phyloP scores from a whole-genome alignment of 2,797 vertebrate species.

The Rallus crepitans region DNA sequence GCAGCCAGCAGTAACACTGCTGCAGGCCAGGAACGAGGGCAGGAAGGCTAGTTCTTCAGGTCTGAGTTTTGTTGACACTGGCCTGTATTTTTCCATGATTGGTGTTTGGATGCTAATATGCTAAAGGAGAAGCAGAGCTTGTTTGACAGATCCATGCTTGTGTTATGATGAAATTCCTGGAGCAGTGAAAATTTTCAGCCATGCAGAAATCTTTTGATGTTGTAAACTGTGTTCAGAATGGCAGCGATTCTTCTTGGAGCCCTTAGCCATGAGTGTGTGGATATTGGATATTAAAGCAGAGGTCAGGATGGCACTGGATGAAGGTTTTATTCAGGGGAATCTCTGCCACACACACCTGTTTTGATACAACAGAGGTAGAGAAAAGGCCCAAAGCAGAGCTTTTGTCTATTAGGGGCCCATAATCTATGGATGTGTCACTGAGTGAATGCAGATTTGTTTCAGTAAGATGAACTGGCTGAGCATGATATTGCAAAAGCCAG shows the following conservation, averaged over 20 bases:
- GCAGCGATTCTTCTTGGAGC: not conserved
- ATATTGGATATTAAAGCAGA: not conserved
- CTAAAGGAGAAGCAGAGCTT: not conserved
- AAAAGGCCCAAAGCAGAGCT: not conserved
- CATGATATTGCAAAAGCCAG: not conserved
- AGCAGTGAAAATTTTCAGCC: constrained; percentile 24
- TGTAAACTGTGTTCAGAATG: not conserved
- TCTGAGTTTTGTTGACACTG: not conserved
- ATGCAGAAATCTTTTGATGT: not conserved
- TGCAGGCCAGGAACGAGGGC: not conserved
- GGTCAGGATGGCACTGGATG: not conserved
- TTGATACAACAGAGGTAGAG: not conserved
- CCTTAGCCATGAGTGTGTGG: not conserved
- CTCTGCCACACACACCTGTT: not conserved
- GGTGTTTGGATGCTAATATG: not conserved
- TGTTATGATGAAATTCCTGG: not conserved
- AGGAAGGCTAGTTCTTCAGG: not conserved
- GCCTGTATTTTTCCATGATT: not conserved
- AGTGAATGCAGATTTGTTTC: not conserved
- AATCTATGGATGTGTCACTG: not conserved
- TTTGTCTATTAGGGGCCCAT: not conserved
- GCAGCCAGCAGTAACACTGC: not conserved
- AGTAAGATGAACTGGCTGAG: not conserved
- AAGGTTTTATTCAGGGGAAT: not conserved
- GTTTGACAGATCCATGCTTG: not conserved